Evolutionary conservation across 2,888 invertebrate genomes (phyloP).

Genomic region (Cantharis rufa): DNA sequence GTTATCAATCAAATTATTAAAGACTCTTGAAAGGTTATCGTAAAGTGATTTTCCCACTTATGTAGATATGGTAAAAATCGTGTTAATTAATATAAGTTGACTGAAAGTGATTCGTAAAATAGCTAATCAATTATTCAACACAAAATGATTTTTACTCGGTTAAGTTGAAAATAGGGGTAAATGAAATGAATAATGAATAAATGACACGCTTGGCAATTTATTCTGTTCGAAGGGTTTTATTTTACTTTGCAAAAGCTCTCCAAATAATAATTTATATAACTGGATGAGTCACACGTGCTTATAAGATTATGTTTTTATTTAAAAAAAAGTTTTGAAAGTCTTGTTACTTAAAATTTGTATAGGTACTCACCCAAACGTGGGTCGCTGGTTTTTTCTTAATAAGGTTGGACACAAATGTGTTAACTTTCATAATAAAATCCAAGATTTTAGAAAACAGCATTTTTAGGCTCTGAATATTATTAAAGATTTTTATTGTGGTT

Average conservation of each 20-base stretch:
- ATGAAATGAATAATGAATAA: no score
- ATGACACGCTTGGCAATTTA: no score
- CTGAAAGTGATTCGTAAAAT: background rate
- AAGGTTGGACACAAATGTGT: background rate
- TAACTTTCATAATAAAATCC: background rate
- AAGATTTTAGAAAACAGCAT: background rate
- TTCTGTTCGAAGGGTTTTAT: background rate
- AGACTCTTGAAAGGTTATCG: background rate
- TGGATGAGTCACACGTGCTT: background rate
- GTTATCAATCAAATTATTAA: background rate
- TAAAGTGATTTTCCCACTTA: background rate
- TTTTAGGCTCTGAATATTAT: background rate
- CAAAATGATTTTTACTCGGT: background rate
- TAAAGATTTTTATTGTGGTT: background rate
- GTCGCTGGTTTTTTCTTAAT: background rate
- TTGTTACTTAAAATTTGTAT: background rate
- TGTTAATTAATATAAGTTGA: background rate
- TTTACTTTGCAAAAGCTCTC: background rate
- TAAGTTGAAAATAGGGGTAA: background rate
- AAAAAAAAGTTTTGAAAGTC: background rate
- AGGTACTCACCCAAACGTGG: background rate
- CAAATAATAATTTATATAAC: background rate
- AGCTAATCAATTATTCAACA: background rate
- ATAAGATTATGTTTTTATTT: background rate
- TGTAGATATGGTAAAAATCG: background rate